Evolutionary conservation across 2,888 invertebrate species (phyloP).

Genomic region (Gasteruption jaculator): DNA sequence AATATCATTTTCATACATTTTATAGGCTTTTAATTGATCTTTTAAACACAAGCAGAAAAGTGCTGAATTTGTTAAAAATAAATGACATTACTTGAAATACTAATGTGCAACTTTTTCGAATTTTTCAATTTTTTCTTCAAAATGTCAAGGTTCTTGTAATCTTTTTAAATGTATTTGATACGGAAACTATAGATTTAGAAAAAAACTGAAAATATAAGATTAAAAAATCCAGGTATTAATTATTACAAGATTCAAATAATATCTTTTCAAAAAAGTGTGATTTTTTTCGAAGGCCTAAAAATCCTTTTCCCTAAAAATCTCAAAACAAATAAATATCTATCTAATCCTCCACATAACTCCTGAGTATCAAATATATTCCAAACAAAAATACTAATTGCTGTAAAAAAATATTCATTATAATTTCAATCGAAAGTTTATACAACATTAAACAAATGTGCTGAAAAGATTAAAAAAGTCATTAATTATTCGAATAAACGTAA

Average conservation of each 20-base stretch:
- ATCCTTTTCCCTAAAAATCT: conserved; percentile 5
- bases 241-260: too few species aligned
- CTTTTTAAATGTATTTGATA: neutral
- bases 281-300: conserved; percentile 14
- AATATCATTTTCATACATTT: too few species aligned
- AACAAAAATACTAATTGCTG: too few species aligned
- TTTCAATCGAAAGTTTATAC: too few species aligned
- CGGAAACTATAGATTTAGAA: neutral
- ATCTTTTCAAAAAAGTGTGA: too few species aligned
- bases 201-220: neutral
- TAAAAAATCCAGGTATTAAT: neutral
- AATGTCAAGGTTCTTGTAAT: neutral
- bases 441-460: too few species aligned
- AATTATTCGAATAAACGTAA: too few species aligned
- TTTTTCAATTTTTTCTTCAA: neutral
- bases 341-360: too few species aligned
- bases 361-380: too few species aligned
- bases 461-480: too few species aligned
- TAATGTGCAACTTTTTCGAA: neutral
- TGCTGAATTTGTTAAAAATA: neutral
- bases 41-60: neutral
- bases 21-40: too few species aligned
- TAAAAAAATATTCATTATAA: too few species aligned
- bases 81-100: neutral
- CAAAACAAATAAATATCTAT: conserved; percentile 17